phyloP scores from a whole-genome alignment of 2,113 vertebrate species.

The Dipodomys ordii region DNA sequence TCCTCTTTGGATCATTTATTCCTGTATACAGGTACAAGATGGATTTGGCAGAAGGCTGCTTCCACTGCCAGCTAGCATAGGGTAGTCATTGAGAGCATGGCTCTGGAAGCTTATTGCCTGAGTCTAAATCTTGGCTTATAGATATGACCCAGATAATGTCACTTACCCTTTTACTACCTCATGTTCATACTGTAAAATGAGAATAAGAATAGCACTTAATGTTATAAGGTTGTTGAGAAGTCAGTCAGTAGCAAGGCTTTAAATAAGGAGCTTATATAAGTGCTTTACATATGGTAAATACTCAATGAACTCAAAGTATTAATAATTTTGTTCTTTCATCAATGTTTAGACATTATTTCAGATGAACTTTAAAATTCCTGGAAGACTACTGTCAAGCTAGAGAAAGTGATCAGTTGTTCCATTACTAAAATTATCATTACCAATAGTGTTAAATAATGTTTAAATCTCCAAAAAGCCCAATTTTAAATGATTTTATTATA shows the following conservation, averaged over 20 bases:
- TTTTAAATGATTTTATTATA: slow-evolving; percentile 25
- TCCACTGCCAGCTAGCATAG: neutral
- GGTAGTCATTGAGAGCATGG: rapidly evolving
- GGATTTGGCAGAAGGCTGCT: neutral
- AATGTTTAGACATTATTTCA: slow-evolving; percentile 16
- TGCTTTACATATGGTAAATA: neutral
- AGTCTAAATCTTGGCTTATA: neutral
- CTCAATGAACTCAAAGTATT: neutral
- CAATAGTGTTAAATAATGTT: neutral
- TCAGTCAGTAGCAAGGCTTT: neutral
- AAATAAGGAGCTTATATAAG: neutral
- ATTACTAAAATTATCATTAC: neutral
- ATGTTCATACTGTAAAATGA: neutral
- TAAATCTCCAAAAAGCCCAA: neutral
- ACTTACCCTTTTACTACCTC: neutral
- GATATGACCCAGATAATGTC: neutral
- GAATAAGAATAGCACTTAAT: neutral
- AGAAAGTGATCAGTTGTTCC: neutral
- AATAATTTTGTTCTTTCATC: neutral
- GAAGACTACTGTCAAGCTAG: neutral
- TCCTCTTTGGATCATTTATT: neutral
- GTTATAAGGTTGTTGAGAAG: neutral
- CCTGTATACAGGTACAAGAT: neutral
- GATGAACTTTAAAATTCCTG: neutral
- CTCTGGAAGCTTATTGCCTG: neutral